Evolutionary conservation across 2,113 vertebrate species (phyloP).

Genomic region (Neodon shergylaensis): DNA sequence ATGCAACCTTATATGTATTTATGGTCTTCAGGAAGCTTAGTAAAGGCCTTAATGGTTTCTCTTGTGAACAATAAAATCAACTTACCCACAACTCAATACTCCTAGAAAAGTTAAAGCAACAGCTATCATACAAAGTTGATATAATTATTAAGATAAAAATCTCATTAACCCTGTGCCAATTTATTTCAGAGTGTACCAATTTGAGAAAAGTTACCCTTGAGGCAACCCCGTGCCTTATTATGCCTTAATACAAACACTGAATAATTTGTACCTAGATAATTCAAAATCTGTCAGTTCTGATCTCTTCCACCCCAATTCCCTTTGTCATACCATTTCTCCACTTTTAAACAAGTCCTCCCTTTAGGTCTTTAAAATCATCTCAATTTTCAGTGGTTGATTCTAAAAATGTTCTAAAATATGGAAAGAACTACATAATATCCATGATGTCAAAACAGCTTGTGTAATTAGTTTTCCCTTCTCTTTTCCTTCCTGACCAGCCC

Average conservation of each 20-base stretch:
- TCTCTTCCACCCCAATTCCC: conserved; percentile 12
- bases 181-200: conserved; percentile 40
- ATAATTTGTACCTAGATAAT: conserved; percentile 39
- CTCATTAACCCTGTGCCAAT: conserved; percentile 56
- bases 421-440: background rate
- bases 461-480: background rate
- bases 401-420: background rate
- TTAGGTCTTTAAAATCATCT: background rate
- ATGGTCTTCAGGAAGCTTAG: conserved; percentile 33
- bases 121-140: conserved; percentile 38
- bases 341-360: conserved; percentile 9
- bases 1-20: background rate
- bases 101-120: conserved; percentile 12
- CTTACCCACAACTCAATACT: background rate
- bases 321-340: background rate
- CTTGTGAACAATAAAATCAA: conserved; percentile 60
- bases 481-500: background rate
- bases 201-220: conserved; percentile 34
- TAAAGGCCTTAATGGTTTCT: conserved; percentile 7
- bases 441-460: background rate
- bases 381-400: conserved; percentile 7
- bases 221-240: conserved; percentile 26
- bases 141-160: conserved; percentile 67
- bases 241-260: conserved; percentile 37
- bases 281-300: conserved; percentile 53